Evolutionary conservation across 2,113 vertebrate genomes (phyloP).

Genomic region (Cyanoderma ruficeps): DNA sequence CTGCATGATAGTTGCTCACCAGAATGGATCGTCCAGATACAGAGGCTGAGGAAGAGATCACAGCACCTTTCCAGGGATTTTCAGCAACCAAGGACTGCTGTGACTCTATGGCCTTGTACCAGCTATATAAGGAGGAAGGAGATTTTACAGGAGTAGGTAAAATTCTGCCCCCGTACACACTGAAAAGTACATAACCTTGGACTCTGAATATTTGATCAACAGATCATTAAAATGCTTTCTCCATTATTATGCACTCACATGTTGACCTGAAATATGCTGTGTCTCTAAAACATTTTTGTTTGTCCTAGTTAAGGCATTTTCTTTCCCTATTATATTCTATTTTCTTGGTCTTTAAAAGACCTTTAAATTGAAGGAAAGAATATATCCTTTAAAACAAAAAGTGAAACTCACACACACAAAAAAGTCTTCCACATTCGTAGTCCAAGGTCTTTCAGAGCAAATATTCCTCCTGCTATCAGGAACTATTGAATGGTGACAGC

Average conservation of each 20-base stretch:
- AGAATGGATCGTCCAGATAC: background rate
- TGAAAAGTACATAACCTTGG: background rate
- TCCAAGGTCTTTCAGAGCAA: background rate
- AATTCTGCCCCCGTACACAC: background rate
- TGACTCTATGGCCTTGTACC: background rate
- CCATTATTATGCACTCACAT: background rate
- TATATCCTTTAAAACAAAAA: background rate
- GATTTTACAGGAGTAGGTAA: background rate
- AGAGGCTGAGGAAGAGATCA: background rate
- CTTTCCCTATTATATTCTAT: background rate
- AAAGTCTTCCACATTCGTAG: background rate
- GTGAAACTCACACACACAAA: background rate
- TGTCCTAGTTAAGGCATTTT: background rate
- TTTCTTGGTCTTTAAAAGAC: background rate
- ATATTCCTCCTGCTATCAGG: background rate
- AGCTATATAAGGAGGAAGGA: background rate
- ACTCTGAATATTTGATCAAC: background rate
- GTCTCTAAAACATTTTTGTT: background rate
- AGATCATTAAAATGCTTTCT: background rate
- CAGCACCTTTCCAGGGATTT: background rate
- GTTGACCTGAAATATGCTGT: background rate
- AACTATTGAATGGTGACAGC: background rate
- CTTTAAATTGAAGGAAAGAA: background rate
- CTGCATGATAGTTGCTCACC: accelerated
- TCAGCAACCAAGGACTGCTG: background rate